phyloP scores from a whole-genome alignment of 2,113 vertebrate species.

The Crypturellus undulatus region DNA sequence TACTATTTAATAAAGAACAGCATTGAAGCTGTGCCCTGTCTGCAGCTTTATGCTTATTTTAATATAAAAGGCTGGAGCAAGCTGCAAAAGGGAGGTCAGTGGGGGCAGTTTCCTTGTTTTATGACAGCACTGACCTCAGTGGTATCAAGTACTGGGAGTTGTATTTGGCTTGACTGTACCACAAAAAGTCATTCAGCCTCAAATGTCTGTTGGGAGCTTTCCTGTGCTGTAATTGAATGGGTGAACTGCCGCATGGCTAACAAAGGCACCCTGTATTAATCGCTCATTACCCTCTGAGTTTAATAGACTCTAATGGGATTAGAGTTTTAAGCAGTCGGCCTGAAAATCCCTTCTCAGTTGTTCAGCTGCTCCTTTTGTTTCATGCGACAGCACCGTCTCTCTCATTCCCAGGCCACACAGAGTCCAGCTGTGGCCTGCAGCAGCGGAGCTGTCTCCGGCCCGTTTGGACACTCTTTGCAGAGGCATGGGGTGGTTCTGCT shows the following conservation, averaged over 20 bases:
- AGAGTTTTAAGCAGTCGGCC: neutral
- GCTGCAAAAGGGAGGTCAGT: neutral
- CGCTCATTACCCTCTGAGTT: neutral
- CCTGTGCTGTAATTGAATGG: neutral
- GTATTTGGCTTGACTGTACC: neutral
- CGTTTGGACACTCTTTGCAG: neutral
- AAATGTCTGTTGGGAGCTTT: neutral
- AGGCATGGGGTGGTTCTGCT: too few relatives aligned
- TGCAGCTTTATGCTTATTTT: conserved; percentile 20
- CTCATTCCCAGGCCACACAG: neutral
- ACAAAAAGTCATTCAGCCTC: neutral
- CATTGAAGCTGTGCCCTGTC: neutral
- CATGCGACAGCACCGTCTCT: neutral
- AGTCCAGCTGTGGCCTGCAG: neutral
- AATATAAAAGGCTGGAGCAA: neutral
- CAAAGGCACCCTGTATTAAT: neutral
- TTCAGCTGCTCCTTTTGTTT: neutral
- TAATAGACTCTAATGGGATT: neutral
- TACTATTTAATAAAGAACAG: conserved; percentile 58
- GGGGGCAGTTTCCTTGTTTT: neutral
- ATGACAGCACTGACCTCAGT: neutral
- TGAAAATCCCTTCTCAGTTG: neutral
- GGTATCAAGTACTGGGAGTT: neutral
- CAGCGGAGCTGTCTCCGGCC: neutral
- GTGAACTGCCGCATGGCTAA: neutral